These are phyloP conservation scores for Sceloporus undulatus DNA, from an alignment of 2,113 vertebrate genomes.

Conservation along the genomic window DNA sequence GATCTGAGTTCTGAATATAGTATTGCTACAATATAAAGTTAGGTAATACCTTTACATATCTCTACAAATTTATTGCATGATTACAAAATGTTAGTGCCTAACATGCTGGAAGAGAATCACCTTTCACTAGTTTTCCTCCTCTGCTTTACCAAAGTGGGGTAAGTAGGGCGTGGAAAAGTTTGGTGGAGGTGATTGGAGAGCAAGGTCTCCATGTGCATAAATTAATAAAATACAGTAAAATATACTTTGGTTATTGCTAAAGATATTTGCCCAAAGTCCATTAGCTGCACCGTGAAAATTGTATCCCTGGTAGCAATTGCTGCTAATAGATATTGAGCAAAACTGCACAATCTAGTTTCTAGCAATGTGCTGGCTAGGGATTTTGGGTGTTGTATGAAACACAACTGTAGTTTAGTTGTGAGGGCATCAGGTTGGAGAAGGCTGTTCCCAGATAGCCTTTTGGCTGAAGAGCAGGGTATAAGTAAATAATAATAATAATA, in stretches of 20 bases:
- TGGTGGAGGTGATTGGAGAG: too few species aligned
- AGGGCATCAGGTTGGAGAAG: background rate
- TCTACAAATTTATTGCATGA: background rate
- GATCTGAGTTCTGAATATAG: background rate
- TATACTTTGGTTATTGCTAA: fast-evolving
- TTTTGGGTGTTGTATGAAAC: background rate
- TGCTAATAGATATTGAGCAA: constrained; percentile 15
- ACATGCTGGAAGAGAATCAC: background rate
- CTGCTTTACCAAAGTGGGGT: background rate
- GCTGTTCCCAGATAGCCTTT: background rate
- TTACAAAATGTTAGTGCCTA: background rate
- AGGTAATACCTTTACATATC: background rate
- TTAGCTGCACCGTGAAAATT: background rate
- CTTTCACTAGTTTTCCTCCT: background rate
- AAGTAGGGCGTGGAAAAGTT: too few species aligned
- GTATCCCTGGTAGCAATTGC: background rate
- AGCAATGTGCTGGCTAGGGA: background rate
- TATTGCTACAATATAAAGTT: background rate
- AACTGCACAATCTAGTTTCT: background rate
- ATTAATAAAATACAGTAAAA: too few species aligned
- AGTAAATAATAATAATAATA: too few species aligned
- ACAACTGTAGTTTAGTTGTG: background rate
- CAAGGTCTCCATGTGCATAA: background rate
- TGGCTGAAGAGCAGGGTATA: too few species aligned
- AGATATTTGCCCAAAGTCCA: constrained; percentile 18